Percentiles rank a stretch among this genome's conserved stretches.
phyloP scores from a whole-genome alignment of 2,113 vertebrate species.

The Gnathonemus echidnorhynchus region DNA sequence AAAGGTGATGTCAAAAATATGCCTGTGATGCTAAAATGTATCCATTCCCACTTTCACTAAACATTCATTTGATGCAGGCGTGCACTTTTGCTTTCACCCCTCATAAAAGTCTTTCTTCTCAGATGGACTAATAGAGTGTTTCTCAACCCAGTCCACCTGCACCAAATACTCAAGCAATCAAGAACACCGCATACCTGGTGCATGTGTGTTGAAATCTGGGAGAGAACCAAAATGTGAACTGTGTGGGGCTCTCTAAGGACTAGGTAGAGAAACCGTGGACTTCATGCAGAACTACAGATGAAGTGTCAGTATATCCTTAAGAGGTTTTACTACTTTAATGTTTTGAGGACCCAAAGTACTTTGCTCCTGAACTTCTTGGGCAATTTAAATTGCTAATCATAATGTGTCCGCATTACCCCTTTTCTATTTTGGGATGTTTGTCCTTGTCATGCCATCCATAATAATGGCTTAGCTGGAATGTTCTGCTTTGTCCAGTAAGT shows the following conservation, averaged over 20 bases:
- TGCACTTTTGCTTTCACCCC: background rate
- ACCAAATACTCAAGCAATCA: background rate
- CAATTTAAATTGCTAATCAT: background rate
- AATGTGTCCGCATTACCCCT: background rate
- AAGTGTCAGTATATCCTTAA: background rate
- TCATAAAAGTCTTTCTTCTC: background rate
- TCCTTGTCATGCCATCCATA: background rate
- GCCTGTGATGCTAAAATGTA: background rate
- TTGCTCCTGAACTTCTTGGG: background rate
- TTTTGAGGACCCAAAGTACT: background rate
- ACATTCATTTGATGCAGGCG: background rate
- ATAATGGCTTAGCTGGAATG: background rate
- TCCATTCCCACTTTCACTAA: background rate
- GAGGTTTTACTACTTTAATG: background rate
- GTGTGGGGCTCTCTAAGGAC: background rate
- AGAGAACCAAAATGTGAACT: background rate
- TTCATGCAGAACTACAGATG: background rate
- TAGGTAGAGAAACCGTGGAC: background rate
- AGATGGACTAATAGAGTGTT: background rate
- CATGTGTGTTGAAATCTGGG: background rate
- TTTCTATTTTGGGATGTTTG: background rate
- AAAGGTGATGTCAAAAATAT: background rate
- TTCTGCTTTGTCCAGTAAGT: background rate
- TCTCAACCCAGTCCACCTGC: background rate
- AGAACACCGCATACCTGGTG: background rate